Evolutionary conservation across 2,888 invertebrate species (phyloP), one percentile per base, ranked within the genome.

Genomic region (Noctua janthe): DNA sequence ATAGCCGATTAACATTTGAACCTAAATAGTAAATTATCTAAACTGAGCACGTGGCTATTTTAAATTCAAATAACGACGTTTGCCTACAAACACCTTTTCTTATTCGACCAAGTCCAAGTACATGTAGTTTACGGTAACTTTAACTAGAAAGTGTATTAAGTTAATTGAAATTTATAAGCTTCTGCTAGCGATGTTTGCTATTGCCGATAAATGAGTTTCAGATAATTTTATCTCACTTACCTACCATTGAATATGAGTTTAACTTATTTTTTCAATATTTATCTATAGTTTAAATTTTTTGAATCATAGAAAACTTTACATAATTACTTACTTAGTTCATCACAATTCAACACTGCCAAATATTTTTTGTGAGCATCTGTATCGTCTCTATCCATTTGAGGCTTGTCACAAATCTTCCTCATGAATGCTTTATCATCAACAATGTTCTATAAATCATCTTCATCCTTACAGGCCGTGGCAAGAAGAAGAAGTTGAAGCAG

Each of bases 401-500:
- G 47, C 47, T 69, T 7, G 3, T n/a, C 10, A 15, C 0, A 39
- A n/a, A 8, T n/a, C 0, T 49, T 11, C n/a, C 0, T 8, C n/a
- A 64, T 5, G 0, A 39, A 67, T 20, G 7, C n/a, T 11, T 29
- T 8, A 39, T 56, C 8, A 64, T 35, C 23, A 35, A 35, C 47
- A 73, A 69, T 51, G 39, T 35, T 83, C 20, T 80, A 76, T 79
- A 66, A 76, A 70, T 73, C 1, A 67, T 79, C 49, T 81, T 86
- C 79, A 87, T 85, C 81, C 85, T 95, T 94, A 15, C 94, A 98
- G 98, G 98, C 91, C 98, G 98, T 92, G 98, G 98, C 93, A 98
- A 98, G 96, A 98, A 98, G 97, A 98, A 98, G 97, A 97, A 98
- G 95, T 97, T 98, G 95, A 98, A 98, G 97, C 98, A 98, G 91